Evolutionary conservation across 2,113 vertebrate species (phyloP), one percentile per base, ranked within the genome.

Genomic region (Etia nguti): DNA sequence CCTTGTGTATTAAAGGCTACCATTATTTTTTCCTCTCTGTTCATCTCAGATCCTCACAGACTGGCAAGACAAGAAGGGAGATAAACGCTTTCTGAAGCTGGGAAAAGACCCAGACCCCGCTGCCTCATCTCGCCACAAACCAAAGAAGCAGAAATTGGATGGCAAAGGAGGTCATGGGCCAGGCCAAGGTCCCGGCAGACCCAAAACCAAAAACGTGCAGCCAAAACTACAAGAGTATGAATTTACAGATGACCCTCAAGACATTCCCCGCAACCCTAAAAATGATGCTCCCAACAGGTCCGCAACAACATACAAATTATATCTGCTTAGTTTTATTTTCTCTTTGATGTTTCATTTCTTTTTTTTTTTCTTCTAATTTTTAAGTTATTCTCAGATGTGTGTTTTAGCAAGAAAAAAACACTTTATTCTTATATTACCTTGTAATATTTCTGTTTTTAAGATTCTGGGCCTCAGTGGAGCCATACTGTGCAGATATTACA

Each of bases 31-130:
- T 73, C 3, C 10, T 65, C 34, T 65, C 60, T 65, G 26, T 48
- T 29, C 18, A 48, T 92, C 93, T 79, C 95, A 99, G 98, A 99
- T 99, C 92, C 97, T 99, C 60, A 99, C 99, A 2, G 99, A 99
- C 88, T 99, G 99, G 99, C 99, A 99, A 90, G 99, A 99, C 94
- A 99, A 99, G 94, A 99, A 99, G 89, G 99, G 98, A 1, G 99
- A 99, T 85, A 97, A 98, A 57, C 97, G 98, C 9, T 97, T 99
- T 84, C 90, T 98, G 89, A 99, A 99, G 93, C 90, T 97, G 86
- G 97, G 96, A 41, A 98, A 99, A 94, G 99, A 99, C 55, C 97
- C 98, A 0, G 99, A 99, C 65, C 97, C 98, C 3, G 96, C 97
- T 18, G 95, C 97, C 4, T 96, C 98, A 1, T 96, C 98, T 48